Evolutionary conservation across 2,797 vertebrate genomes (phyloP).

Genomic region (Chelidonichthys spinosus): DNA sequence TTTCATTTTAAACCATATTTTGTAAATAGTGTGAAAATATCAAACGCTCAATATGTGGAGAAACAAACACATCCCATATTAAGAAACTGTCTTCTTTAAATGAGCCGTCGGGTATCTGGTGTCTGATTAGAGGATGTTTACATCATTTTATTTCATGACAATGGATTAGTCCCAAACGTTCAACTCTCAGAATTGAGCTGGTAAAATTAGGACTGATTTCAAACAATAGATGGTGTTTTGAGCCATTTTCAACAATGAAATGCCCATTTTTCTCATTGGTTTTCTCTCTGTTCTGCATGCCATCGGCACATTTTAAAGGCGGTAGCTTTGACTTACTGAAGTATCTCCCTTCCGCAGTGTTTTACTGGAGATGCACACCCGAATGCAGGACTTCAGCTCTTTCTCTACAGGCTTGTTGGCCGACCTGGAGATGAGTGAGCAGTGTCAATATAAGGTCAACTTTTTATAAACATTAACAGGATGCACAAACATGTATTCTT

Average conservation of each 20-base stretch:
- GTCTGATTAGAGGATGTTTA: too few relatives aligned
- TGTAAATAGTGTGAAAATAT: too few relatives aligned
- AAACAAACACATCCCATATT: too few relatives aligned
- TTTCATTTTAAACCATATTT: too few relatives aligned
- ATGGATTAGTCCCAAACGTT: too few relatives aligned
- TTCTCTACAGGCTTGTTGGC: slow-evolving; percentile 82
- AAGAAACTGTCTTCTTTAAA: too few relatives aligned
- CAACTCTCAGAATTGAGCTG: too few relatives aligned
- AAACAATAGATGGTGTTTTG: too few relatives aligned
- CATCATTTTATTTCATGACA: too few relatives aligned
- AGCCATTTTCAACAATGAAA: background rate
- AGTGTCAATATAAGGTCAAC: slow-evolving; percentile 84
- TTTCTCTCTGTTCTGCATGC: background rate
- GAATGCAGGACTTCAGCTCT: slow-evolving; percentile 84
- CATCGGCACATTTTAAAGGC: background rate
- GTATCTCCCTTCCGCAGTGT: slow-evolving; percentile 71
- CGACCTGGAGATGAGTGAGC: slow-evolving; percentile 85
- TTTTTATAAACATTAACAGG: background rate
- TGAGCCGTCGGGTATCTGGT: too few relatives aligned
- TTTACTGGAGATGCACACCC: slow-evolving; percentile 84
- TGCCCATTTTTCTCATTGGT: background rate
- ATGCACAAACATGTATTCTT: background rate
- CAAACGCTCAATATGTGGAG: too few relatives aligned
- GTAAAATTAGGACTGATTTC: too few relatives aligned
- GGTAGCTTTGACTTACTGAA: background rate